These are phyloP conservation scores for Scaptodrosophila latifasciaeformis DNA, from an alignment of 2,888 invertebrate genomes.

Conservation along the genomic window DNA sequence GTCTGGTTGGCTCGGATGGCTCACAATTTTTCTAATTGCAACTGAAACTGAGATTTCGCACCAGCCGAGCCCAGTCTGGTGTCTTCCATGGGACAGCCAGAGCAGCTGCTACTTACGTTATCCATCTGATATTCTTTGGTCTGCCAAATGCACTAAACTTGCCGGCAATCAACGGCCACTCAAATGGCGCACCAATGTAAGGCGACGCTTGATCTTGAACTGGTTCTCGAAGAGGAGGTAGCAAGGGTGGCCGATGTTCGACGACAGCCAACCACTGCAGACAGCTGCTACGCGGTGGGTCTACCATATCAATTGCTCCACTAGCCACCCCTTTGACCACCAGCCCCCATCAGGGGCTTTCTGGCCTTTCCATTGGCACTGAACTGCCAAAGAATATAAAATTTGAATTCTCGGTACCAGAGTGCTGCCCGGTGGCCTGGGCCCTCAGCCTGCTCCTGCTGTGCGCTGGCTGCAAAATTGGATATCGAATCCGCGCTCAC, in stretches of 20 bases:
- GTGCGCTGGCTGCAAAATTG: conserved; percentile 31
- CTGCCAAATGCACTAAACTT: conserved; percentile 27
- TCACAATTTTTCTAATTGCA: conserved; percentile 58
- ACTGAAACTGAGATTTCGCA: conserved; percentile 14
- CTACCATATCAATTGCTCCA: conserved; percentile 42
- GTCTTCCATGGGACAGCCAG: not conserved
- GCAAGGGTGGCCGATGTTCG: conserved; percentile 5
- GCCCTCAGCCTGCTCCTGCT: conserved; percentile 48
- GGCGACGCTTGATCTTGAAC: conserved; percentile 66
- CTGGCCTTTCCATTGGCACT: conserved; percentile 8
- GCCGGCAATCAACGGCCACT: conserved; percentile 34
- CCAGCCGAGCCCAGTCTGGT: not conserved
- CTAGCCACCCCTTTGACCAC: not conserved
- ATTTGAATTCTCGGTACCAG: not conserved
- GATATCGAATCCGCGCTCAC: conserved; percentile 42
- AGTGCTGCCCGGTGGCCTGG: conserved; percentile 15
- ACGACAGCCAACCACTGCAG: conserved; percentile 1
- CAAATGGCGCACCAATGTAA: conserved; percentile 41
- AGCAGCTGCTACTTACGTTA: conserved; percentile 17
- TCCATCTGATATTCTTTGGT: too few relatives aligned
- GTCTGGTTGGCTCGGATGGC: conserved; percentile 16
- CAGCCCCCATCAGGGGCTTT: not conserved
- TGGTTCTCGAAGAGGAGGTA: conserved; percentile 41
- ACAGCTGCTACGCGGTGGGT: conserved; percentile 54
- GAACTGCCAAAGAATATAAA: conserved; percentile 1